Base-by-base conservation (phyloP, 2,888 invertebrate species). In the Lissonota sp. region DNA sequence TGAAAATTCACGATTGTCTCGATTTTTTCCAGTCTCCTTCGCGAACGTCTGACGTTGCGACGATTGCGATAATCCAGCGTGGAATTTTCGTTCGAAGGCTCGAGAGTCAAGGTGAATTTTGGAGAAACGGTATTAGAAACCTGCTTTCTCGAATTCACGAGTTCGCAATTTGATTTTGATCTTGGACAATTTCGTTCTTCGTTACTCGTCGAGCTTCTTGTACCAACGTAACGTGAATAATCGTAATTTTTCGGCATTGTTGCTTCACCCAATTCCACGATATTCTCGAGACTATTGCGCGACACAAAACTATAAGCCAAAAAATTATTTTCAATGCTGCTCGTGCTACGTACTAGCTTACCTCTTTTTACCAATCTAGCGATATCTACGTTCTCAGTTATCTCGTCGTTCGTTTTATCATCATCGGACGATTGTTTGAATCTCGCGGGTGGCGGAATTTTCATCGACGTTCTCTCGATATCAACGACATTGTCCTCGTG, bases 321-420 rank as follows among this genome's bases (percentile, higher is more conserved):
- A 0, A 42, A n/a, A 60, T 86, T 73, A 73, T 88, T 80, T 1
- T 87, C 83, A 16, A 87, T 75, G 40, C 87, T 88, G 76, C 84
- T 79, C 5, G 72, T 55, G 80, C 85, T 88, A 79, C 85, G 87
- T 70, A 84, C 90, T 89, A 92, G 90, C 92, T 92, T 92, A 92
- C 92, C 92, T 92, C 87, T 86, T 67, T 89, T 89, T 14, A 80
- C 86, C 83, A 88, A 85, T 89, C 89, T 90, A 90, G 88, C 88
- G 82, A 84, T 46, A 73, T 89, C 89, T 89, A 90, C 86, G 37
- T 76, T 82, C 66, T 67, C 76, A 26, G 40, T n/a, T 42, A 77
- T 60, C 12, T 8, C 3, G n/a, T 39, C 40, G 37, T 53, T n/a
- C 10, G n/a, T 44, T 8, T 46, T 39, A 12, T 51, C 7, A 1